Conservation (phyloP, 2,797 vertebrate species). For the Okamejei kenojei region DNA sequence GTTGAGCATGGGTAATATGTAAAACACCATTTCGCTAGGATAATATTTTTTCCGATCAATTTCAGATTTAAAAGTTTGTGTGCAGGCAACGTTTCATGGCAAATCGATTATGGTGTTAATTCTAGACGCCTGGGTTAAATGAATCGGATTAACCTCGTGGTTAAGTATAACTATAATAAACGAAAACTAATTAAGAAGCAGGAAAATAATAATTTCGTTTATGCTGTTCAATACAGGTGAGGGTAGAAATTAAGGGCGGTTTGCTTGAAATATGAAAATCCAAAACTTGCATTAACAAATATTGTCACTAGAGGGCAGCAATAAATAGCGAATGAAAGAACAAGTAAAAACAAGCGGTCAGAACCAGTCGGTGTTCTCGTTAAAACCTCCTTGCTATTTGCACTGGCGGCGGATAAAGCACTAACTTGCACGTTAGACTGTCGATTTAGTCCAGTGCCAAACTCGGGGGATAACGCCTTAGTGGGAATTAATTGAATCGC, state of each 20-base stretch:
- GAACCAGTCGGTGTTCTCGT: neutral
- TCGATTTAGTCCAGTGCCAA: neutral
- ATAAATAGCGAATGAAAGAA: conserved; percentile 12
- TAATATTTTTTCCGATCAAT: neutral
- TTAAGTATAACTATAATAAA: neutral
- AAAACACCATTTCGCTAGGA: neutral
- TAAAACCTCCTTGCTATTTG: neutral
- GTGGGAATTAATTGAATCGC: neutral
- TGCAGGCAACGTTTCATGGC: neutral
- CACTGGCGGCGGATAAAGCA: neutral
- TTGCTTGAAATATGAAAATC: neutral
- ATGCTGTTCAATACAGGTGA: neutral
- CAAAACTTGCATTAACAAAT: neutral
- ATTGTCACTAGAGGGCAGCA: conserved; percentile 21
- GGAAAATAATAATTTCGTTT: neutral
- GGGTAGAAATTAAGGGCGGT: no score
- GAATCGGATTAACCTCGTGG: neutral
- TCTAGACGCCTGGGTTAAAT: neutral
- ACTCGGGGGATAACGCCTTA: neutral
- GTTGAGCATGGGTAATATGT: neutral
- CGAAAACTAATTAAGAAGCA: neutral
- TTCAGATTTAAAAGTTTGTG: neutral
- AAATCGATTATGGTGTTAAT: neutral
- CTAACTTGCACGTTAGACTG: neutral
- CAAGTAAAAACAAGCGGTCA: neutral